Conservation (phyloP, 1,140 invertebrate species). For the Trichonephila clavata region DNA sequence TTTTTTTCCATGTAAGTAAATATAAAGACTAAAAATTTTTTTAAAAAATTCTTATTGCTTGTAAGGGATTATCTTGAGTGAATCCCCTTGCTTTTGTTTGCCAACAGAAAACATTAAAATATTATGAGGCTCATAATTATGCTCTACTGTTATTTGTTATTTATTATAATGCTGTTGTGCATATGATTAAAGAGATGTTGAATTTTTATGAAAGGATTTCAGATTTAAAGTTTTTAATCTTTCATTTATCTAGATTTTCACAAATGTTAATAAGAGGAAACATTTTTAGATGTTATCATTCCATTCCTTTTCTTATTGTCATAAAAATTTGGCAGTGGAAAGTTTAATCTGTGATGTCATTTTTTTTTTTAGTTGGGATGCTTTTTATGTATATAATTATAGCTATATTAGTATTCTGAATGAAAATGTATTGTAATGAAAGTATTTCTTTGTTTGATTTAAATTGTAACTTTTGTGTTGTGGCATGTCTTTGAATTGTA, state of each 20-base stretch:
- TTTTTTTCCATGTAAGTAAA: neutral
- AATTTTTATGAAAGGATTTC: neutral
- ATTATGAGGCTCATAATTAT: neutral
- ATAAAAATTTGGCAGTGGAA: neutral
- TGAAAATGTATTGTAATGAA: neutral
- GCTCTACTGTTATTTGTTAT: neutral
- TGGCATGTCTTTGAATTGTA: neutral
- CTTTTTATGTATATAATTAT: neutral
- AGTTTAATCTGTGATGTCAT: slow-evolving; percentile 9
- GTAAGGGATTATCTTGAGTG: neutral
- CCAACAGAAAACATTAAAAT: neutral
- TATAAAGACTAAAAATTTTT: neutral
- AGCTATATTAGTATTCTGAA: neutral
- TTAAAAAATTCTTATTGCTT: neutral
- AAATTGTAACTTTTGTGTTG: neutral
- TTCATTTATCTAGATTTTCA: neutral
- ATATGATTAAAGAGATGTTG: neutral
- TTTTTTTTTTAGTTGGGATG: neutral
- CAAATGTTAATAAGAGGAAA: neutral
- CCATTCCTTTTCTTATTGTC: slow-evolving; percentile 9
- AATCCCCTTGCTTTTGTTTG: neutral
- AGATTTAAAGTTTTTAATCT: neutral
- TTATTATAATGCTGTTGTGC: neutral
- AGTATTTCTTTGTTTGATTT: neutral
- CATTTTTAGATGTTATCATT: neutral